Evolutionary conservation across 2,888 invertebrate species (phyloP), one percentile per base, ranked within the genome.

Genomic region (Dromius quadrimaculatus): DNA sequence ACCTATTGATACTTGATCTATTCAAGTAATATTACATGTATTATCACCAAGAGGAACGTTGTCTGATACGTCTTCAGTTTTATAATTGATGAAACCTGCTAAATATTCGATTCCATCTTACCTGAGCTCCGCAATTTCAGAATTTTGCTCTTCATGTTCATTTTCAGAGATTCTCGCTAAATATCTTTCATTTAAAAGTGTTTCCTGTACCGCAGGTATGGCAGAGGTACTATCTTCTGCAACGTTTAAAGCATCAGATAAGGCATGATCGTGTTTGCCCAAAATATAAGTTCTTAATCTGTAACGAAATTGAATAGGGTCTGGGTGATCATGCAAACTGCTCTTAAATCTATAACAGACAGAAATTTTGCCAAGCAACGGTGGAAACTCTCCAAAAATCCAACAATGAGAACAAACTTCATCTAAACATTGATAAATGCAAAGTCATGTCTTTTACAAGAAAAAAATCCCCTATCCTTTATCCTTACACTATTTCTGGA

Each of bases 281-380:
- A 76, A 41, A 43, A 75, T 73, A 57, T 76, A 76, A 8, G 72
- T 43, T 28, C 75, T 41, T 50, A 76, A 65, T 0, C 76, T 50
- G 63, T 76, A 75, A 71, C 71, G 73, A 71, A 76, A 76, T 54
- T 76, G 74, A 9, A 76, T 28, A 17, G 75, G 43, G 45, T 68
- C 61, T 28, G 76, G 75, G 63, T 75, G 74, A 47, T 76, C 75
- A 38, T 76, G 71, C 3, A n/a, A n/a, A n/a, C n/a, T n/a, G n/a
- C n/a, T n/a, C n/a, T n/a, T n/a, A n/a, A n/a, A n/a, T n/a, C n/a
- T n/a, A n/a, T n/a, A n/a, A n/a, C n/a, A n/a, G n/a, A n/a, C n/a
- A n/a, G n/a, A n/a, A n/a, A n/a, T n/a, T n/a, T n/a, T n/a, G n/a
- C n/a, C n/a, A n/a, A n/a, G n/a, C n/a, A n/a, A n/a, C n/a, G n/a